Evolutionary conservation across 2,797 vertebrate species (phyloP).

Genomic region (Cirrhinus mrigala): DNA sequence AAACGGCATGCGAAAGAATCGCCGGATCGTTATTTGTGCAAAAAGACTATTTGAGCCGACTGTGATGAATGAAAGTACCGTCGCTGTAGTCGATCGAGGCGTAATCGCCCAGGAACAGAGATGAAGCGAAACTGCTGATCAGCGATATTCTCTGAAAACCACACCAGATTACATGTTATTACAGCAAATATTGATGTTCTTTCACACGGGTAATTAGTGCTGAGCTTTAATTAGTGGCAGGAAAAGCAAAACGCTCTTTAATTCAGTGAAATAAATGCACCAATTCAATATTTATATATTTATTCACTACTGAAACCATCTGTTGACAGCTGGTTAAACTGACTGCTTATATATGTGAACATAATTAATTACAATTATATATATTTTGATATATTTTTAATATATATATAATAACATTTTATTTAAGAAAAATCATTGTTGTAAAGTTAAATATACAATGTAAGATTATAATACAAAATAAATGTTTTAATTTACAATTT

Average conservation of each 20-base stretch:
- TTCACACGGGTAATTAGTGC: not conserved
- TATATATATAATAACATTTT: too few species aligned
- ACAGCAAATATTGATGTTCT: not conserved
- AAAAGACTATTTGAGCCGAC: too few species aligned
- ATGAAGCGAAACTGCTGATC: constrained; percentile 94
- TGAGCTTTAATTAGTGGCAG: not conserved
- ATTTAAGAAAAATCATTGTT: too few species aligned
- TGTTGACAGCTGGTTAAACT: not conserved
- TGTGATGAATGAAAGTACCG: constrained; percentile 62
- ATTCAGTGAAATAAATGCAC: not conserved
- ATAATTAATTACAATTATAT: not conserved
- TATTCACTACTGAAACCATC: not conserved
- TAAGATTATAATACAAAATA: too few species aligned
- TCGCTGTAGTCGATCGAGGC: constrained; percentile 92
- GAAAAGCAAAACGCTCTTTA: not conserved
- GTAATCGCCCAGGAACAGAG: constrained; percentile 89
- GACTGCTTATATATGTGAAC: not conserved
- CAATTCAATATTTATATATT: too few species aligned
- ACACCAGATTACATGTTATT: constrained; percentile 31
- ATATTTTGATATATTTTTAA: not conserved
- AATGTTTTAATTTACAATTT: too few species aligned
- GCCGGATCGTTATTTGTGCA: too few species aligned
- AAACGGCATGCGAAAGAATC: not conserved
- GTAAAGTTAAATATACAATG: too few species aligned
- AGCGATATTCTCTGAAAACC: constrained; percentile 90